Percentiles rank a stretch among this genome's conserved stretches.
phyloP scores from a whole-genome alignment of 2,888 invertebrate genomes.

The Hesperia comma region DNA sequence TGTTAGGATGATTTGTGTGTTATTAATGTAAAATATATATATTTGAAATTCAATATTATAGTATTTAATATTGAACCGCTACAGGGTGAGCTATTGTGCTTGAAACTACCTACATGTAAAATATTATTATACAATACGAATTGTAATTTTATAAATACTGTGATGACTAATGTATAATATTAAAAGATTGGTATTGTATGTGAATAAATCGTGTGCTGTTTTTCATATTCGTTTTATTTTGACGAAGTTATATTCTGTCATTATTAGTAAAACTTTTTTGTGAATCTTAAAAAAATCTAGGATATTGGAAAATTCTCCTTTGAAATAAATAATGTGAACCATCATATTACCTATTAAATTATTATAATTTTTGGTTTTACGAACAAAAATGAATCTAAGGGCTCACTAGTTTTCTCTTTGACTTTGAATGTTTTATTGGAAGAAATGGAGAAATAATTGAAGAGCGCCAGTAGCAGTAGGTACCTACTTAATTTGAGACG shows the following conservation, averaged over 20 bases:
- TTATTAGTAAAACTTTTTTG: too few species aligned
- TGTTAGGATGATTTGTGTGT: constrained; percentile 20
- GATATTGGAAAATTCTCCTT: too few species aligned
- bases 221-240: constrained; percentile 51
- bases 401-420: too few species aligned
- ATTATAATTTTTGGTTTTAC: too few species aligned
- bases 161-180: constrained; percentile 36
- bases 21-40: not conserved
- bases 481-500: too few species aligned
- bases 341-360: too few species aligned
- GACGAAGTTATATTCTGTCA: not conserved
- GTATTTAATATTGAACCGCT: constrained; percentile 19
- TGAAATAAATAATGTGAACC: too few species aligned
- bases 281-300: too few species aligned
- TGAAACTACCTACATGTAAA: constrained; percentile 28
- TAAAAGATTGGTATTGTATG: constrained; percentile 33
- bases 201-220: constrained; percentile 59
- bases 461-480: too few species aligned
- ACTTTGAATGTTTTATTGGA: too few species aligned
- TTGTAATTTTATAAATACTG: constrained; percentile 34
- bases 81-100: constrained; percentile 47
- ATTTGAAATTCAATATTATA: constrained; percentile 1
- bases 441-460: too few species aligned
- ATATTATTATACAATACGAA: constrained; percentile 18
- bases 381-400: too few species aligned